These are phyloP conservation scores for Echinarachnius parma DNA, from an alignment of 53 echinoderm and acorn worm genomes.

Conservation along the genomic window DNA sequence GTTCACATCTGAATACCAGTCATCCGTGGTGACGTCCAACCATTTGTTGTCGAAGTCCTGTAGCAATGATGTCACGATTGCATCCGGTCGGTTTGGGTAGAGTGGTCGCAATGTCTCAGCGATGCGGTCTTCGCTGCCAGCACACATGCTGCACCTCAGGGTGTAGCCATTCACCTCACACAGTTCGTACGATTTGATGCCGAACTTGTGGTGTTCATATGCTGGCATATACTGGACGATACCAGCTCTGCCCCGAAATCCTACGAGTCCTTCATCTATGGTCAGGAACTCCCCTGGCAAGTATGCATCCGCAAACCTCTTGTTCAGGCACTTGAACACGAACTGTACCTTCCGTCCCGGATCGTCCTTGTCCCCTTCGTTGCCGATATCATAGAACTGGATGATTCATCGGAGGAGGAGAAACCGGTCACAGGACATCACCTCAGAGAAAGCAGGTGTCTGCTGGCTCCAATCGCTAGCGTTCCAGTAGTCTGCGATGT, in stretches of 20 bases:
- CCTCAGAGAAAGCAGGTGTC: slow-evolving; percentile 6
- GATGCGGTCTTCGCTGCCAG: slow-evolving; percentile 5
- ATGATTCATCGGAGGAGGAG: not conserved
- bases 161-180: slow-evolving; percentile 13
- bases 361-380: slow-evolving; percentile 1
- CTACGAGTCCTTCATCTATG: slow-evolving; percentile 10
- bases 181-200: slow-evolving; percentile 1
- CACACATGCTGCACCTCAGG: slow-evolving; percentile 4
- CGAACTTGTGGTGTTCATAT: slow-evolving; percentile 14
- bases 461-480: slow-evolving; percentile 3
- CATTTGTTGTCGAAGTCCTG: not conserved
- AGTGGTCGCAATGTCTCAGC: not conserved
- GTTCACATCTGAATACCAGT: slow-evolving; percentile 9
- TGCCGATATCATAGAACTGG: slow-evolving; percentile 11
- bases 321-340: not conserved
- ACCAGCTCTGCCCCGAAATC: slow-evolving; percentile 3
- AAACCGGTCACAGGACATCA: slow-evolving; percentile 11
- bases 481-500: slow-evolving; percentile 4
- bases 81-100: slow-evolving; percentile 12
- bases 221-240: slow-evolving; percentile 12
- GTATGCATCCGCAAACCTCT: not conserved
- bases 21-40: slow-evolving; percentile 17
- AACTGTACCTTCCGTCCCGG: slow-evolving; percentile 8
- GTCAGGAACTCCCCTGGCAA: not conserved
- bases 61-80: not conserved